phyloP scores from a whole-genome alignment of 2,888 invertebrate species.

The Bhutanitis thaidina region DNA sequence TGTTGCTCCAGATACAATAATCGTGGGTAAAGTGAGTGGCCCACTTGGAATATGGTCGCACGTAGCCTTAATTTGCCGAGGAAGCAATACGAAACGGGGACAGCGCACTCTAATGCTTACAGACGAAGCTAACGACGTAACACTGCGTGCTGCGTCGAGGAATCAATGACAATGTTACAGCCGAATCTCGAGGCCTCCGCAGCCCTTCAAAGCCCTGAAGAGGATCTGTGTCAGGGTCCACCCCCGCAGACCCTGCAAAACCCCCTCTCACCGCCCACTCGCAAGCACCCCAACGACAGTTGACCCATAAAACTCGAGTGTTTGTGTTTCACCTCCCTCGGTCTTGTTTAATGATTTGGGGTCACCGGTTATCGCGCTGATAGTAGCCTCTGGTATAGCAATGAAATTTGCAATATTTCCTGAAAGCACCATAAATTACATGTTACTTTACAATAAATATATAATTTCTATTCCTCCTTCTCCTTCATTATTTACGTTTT shows the following conservation, averaged over 20 bases:
- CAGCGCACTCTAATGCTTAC: slow-evolving; percentile 54
- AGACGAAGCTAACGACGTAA: slow-evolving; percentile 55
- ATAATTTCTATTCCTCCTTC: not conserved
- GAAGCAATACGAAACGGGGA: slow-evolving; percentile 68
- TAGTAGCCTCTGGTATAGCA: slow-evolving; percentile 6
- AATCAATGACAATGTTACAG: slow-evolving; percentile 70
- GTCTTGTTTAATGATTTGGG: slow-evolving; percentile 55
- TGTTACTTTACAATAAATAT: not conserved
- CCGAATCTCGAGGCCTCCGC: slow-evolving; percentile 70
- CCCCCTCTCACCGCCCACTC: slow-evolving; percentile 42
- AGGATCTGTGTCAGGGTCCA: slow-evolving; percentile 78
- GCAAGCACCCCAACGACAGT: slow-evolving; percentile 47
- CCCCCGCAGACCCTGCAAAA: slow-evolving; percentile 62
- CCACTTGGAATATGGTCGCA: slow-evolving; percentile 42
- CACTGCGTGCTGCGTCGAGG: slow-evolving; percentile 57
- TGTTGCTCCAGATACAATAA: slow-evolving; percentile 14
- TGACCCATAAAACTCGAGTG: slow-evolving; percentile 70
- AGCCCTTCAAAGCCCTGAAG: slow-evolving; percentile 67
- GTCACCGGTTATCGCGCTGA: slow-evolving; percentile 39
- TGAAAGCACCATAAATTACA: slow-evolving; percentile 6
- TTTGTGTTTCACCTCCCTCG: slow-evolving; percentile 61
- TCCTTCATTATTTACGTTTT: slow-evolving; percentile 4
- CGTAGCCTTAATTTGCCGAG: slow-evolving; percentile 63
- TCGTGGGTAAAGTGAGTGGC: slow-evolving; percentile 27
- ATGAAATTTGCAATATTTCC: slow-evolving; percentile 11